Evolutionary conservation across 2,797 vertebrate genomes (phyloP).

Genomic region (Rousettus madagascariensis): DNA sequence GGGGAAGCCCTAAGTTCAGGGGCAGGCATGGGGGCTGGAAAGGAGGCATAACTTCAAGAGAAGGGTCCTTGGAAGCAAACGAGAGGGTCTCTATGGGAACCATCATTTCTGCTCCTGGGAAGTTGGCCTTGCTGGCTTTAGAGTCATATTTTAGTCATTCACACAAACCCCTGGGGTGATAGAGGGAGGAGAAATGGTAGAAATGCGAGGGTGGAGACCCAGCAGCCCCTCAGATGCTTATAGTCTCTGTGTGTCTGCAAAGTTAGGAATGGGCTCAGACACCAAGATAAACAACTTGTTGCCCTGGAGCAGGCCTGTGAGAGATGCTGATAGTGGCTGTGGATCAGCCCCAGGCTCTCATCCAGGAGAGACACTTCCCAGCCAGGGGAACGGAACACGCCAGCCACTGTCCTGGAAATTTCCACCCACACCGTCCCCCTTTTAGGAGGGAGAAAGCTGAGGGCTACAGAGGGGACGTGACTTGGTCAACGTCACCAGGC

Average conservation of each 20-base stretch:
- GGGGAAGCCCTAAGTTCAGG: background rate
- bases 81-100: background rate
- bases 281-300: conserved; percentile 66
- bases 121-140: conserved; percentile 21
- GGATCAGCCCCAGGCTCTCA: conserved; percentile 58
- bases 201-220: background rate
- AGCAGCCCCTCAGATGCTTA: background rate
- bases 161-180: conserved; percentile 41
- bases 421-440: conserved; percentile 10
- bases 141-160: conserved; percentile 30
- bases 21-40: background rate
- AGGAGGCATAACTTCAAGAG: background rate
- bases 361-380: conserved; percentile 53
- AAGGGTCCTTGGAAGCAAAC: background rate
- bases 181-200: background rate
- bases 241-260: background rate
- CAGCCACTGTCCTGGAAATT: conserved; percentile 62
- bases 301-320: background rate
- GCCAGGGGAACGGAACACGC: background rate
- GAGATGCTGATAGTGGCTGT: conserved; percentile 32
- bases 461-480: background rate
- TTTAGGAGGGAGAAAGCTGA: background rate
- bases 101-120: conserved; percentile 44
- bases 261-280: conserved; percentile 63
- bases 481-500: background rate